Percentiles rank a stretch among this genome's conserved stretches.
phyloP scores from a whole-genome alignment of 2,113 vertebrate genomes.

The Austrofundulus limnaeus region DNA sequence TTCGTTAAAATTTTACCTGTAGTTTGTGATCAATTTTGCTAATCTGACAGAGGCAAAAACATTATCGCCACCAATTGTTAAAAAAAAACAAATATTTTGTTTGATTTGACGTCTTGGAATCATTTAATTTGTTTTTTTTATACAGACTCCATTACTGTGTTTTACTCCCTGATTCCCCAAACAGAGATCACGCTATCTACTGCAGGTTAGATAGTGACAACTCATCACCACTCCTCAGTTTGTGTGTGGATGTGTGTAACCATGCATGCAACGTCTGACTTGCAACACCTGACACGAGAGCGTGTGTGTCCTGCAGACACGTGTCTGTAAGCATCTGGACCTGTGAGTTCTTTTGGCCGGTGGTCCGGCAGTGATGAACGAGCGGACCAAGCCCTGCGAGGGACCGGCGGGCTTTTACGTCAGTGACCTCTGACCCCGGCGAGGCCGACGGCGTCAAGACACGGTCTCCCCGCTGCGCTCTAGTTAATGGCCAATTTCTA shows the following conservation, averaged over 20 bases:
- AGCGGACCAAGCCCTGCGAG: constrained; percentile 22
- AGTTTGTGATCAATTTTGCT: too few species aligned
- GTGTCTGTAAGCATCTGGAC: constrained; percentile 6
- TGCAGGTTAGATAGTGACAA: not conserved
- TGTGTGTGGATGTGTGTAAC: not conserved
- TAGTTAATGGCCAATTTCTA: constrained; percentile 64
- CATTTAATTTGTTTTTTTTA: too few species aligned
- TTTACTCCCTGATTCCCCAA: not conserved
- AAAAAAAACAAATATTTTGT: too few species aligned
- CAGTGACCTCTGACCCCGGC: constrained; percentile 47
- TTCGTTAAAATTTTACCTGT: too few species aligned
- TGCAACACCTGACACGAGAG: constrained; percentile 3
- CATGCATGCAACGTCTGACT: not conserved
- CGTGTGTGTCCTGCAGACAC: not conserved
- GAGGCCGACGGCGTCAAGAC: constrained; percentile 37
- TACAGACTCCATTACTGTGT: too few species aligned
- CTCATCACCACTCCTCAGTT: too few species aligned
- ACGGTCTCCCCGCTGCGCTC: constrained; percentile 48
- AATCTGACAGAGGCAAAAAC: too few species aligned
- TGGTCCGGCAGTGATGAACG: constrained; percentile 59
- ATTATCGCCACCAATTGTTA: too few species aligned
- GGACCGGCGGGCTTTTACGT: constrained; percentile 48
- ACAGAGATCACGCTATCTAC: not conserved
- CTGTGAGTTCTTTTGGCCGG: constrained; percentile 27
- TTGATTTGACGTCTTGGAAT: too few species aligned